These are phyloP conservation scores for Fulmarus glacialis DNA, from an alignment of 2,113 vertebrate genomes.

Conservation along the genomic window DNA sequence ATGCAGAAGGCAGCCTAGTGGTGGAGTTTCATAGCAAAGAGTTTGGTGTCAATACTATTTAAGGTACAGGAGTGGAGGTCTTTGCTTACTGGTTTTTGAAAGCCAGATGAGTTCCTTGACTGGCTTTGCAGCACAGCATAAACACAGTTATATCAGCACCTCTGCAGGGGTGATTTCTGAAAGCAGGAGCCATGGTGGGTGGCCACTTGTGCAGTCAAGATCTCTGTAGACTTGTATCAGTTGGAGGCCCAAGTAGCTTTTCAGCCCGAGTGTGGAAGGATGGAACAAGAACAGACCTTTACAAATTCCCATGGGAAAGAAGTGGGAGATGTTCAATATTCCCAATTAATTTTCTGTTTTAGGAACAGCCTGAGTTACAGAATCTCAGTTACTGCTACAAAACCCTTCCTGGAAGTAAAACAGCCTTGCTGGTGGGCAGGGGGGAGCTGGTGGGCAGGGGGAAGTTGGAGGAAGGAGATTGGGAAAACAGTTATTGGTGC, in stretches of 20 bases:
- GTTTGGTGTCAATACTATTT: neutral
- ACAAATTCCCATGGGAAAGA: neutral
- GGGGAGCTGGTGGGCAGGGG: neutral
- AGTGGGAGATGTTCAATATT: neutral
- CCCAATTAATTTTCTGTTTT: neutral
- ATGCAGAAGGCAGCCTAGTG: neutral
- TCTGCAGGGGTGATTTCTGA: neutral
- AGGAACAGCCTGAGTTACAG: neutral
- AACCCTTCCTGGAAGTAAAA: neutral
- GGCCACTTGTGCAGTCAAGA: neutral
- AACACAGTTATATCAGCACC: neutral
- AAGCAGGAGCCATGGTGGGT: neutral
- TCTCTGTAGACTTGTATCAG: neutral
- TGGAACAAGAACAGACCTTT: neutral
- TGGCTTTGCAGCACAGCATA: neutral
- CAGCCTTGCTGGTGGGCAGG: neutral
- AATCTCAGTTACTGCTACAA: neutral
- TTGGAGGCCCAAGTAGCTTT: neutral
- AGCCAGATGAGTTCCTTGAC: neutral
- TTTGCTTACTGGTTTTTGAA: neutral
- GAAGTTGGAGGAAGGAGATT: neutral
- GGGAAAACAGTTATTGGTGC: neutral
- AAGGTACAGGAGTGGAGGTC: neutral
- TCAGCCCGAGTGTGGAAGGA: neutral
- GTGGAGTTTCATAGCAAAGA: neutral